These are phyloP conservation scores for Mesochorus sp. DNA, from an alignment of 2,888 invertebrate species.

Conservation along the genomic window DNA sequence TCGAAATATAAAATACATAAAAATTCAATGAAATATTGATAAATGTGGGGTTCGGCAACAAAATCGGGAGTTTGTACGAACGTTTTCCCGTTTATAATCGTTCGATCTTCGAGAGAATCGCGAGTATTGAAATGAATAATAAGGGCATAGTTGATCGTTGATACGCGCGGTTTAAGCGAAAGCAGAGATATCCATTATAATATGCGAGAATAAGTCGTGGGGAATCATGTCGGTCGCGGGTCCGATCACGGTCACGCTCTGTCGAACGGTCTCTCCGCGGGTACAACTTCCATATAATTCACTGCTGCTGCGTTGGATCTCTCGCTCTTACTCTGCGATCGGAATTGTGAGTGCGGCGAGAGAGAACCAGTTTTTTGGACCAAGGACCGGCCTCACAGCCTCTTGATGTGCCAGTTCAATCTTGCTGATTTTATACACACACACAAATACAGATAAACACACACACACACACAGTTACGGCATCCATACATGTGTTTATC, in stretches of 20 bases:
- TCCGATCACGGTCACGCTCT: conserved; percentile 55
- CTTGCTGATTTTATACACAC: no score
- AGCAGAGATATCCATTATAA: not conserved
- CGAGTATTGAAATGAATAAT: not conserved
- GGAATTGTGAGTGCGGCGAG: conserved; percentile 45
- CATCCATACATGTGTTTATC: no score
- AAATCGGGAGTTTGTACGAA: no score
- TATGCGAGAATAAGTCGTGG: conserved; percentile 42
- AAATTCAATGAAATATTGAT: no score
- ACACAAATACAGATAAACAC: no score
- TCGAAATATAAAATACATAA: no score
- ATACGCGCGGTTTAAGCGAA: not conserved
- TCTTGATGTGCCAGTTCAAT: conserved; percentile 61
- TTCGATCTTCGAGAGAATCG: no score
- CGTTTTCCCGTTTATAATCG: no score
- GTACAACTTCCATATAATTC: conserved; percentile 63
- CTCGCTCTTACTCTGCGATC: conserved; percentile 30
- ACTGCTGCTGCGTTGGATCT: not conserved
- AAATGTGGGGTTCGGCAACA: no score
- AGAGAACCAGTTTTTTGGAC: conserved; percentile 60
- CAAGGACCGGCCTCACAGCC: conserved; percentile 47
- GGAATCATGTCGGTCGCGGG: conserved; percentile 47
- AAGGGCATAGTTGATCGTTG: not conserved
- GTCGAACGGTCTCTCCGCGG: conserved; percentile 54
- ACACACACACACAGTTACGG: no score